Evolutionary conservation across 2,113 vertebrate species (phyloP).

Genomic region (Ranitomeya imitator): DNA sequence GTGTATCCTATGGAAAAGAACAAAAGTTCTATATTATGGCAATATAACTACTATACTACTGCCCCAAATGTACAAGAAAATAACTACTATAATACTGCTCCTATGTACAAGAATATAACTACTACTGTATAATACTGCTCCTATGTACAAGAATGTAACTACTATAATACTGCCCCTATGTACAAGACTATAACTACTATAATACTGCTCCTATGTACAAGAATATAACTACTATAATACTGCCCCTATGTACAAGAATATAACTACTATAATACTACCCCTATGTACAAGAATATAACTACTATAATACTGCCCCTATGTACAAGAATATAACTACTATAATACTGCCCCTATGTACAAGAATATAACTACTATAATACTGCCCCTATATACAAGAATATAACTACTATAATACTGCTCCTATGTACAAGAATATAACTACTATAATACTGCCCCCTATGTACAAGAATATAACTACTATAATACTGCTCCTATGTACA

Average conservation of each 20-base stretch:
- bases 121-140: not conserved
- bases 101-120: not conserved
- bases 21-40: not conserved
- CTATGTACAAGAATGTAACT: conserved; percentile 6
- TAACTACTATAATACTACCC: not conserved
- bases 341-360: too few relatives aligned
- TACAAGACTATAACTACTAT: not conserved
- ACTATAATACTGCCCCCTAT: not conserved
- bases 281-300: not conserved
- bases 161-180: not conserved
- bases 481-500: not conserved
- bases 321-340: not conserved
- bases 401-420: not conserved
- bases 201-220: too few relatives aligned
- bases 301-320: not conserved
- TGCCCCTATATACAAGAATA: not conserved
- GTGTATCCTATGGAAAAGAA: not conserved
- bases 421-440: conserved; percentile 2
- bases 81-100: not conserved
- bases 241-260: not conserved
- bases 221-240: not conserved
- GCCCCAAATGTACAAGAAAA: not conserved
- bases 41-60: not conserved
- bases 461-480: not conserved
- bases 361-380: not conserved